phyloP scores from a whole-genome alignment of 2,888 invertebrate genomes.

The Chloromyia formosa region DNA sequence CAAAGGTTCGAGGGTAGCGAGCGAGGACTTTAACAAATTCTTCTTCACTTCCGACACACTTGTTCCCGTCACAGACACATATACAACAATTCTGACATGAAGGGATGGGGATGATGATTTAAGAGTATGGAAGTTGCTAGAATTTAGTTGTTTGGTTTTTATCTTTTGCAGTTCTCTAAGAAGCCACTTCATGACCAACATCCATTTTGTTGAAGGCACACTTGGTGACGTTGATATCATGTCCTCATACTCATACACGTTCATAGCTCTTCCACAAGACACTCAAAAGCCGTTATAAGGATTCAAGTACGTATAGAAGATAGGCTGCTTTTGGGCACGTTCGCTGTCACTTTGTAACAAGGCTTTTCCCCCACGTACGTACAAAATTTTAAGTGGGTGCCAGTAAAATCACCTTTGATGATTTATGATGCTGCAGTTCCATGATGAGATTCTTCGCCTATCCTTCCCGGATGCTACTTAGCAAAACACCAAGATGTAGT shows the following conservation, averaged over 20 bases:
- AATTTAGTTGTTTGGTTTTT: conserved; percentile 29
- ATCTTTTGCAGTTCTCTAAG: conserved; percentile 35
- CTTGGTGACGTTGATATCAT: conserved; percentile 23
- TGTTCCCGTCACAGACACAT: background rate
- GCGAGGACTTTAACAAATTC: conserved; percentile 15
- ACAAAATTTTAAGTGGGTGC: conserved; percentile 43
- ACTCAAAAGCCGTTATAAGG: conserved; percentile 31
- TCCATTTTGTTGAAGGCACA: conserved; percentile 33
- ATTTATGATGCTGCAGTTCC: conserved; percentile 42
- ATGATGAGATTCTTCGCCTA: background rate
- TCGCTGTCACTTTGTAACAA: conserved; percentile 44
- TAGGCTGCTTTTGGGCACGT: conserved; percentile 45
- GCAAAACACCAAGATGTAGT: background rate
- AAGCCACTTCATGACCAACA: conserved; percentile 30
- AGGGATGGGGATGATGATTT: conserved; percentile 13
- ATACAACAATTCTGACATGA: background rate
- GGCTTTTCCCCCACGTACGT: conserved; percentile 9
- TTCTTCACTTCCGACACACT: conserved; percentile 14
- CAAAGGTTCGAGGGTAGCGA: background rate
- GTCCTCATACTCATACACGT: conserved; percentile 34
- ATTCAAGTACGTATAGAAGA: conserved; percentile 38
- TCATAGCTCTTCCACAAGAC: conserved; percentile 13
- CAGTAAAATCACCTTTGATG: conserved; percentile 46
- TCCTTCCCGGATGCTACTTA: background rate
- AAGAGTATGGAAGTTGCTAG: conserved; percentile 32